phyloP scores from a whole-genome alignment of 1,140 invertebrate species.

The Temnothorax curvispinosus region DNA sequence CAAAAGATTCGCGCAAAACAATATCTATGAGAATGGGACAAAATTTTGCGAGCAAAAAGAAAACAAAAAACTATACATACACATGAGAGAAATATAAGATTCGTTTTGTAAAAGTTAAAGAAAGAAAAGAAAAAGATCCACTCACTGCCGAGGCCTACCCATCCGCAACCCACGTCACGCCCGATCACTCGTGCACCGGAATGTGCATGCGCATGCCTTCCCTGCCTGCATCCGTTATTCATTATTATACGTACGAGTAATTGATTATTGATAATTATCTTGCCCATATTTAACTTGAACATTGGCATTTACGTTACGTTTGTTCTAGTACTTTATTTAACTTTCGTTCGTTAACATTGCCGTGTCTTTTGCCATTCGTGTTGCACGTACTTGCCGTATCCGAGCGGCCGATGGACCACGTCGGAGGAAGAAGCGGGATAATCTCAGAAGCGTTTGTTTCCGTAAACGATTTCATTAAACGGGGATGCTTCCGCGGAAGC shows the following conservation, averaged over 20 bases:
- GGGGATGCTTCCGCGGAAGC: neutral
- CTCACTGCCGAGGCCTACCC: constrained; percentile 80
- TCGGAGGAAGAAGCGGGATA: constrained; percentile 38
- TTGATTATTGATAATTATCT: constrained; percentile 73
- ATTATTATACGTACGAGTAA: constrained; percentile 73
- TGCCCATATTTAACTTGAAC: constrained; percentile 69
- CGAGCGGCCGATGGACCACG: constrained; percentile 60
- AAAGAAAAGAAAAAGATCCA: constrained; percentile 73
- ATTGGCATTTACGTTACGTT: constrained; percentile 62
- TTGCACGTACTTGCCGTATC: constrained; percentile 80
- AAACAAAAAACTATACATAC: constrained; percentile 48
- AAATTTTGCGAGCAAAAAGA: constrained; percentile 55
- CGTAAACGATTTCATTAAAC: neutral
- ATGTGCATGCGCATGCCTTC: constrained; percentile 84
- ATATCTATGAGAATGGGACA: constrained; percentile 66
- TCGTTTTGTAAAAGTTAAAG: constrained; percentile 33
- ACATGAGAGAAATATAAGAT: constrained; percentile 55
- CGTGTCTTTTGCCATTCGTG: constrained; percentile 78
- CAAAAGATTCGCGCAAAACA: constrained; percentile 63
- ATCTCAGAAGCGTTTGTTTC: neutral
- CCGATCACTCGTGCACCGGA: constrained; percentile 81
- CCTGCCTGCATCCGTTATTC: constrained; percentile 77
- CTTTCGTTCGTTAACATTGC: constrained; percentile 72
- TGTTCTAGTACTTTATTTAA: constrained; percentile 52
- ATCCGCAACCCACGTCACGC: constrained; percentile 79